These are phyloP conservation scores for Gerris lacustris DNA, from an alignment of 2,888 invertebrate genomes.

Conservation along the genomic window DNA sequence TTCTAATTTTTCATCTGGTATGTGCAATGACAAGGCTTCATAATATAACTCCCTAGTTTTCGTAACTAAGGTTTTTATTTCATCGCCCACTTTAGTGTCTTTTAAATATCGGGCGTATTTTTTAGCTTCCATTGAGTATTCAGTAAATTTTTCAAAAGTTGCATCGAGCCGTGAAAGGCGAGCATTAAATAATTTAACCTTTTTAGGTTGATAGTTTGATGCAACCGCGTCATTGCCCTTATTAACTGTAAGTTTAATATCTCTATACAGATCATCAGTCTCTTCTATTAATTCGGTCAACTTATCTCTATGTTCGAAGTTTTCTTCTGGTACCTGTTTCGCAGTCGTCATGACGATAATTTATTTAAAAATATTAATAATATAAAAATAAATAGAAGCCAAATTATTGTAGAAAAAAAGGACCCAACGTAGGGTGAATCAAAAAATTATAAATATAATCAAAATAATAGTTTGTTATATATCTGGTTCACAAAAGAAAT, in stretches of 20 bases:
- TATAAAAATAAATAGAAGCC: too few species aligned
- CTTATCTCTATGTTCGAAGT: neutral
- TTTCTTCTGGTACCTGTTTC: too few species aligned
- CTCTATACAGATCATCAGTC: neutral
- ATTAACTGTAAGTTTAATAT: neutral
- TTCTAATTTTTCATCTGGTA: neutral
- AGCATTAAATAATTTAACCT: neutral
- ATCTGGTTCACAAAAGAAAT: too few species aligned
- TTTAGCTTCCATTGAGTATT: neutral
- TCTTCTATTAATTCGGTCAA: neutral
- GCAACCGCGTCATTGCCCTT: neutral
- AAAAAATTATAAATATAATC: too few species aligned
- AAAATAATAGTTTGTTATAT: too few species aligned
- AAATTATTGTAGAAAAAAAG: too few species aligned
- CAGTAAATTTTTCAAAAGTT: neutral
- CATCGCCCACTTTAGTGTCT: neutral
- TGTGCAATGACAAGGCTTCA: neutral
- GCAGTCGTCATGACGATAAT: too few species aligned
- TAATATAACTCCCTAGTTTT: neutral
- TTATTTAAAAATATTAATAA: too few species aligned
- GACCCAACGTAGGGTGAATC: too few species aligned
- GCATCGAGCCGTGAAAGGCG: neutral
- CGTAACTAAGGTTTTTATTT: neutral
- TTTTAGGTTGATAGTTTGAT: neutral
- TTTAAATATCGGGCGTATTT: neutral